Percentiles rank a stretch among this genome's conserved stretches.
Conservation (phyloP, 2,888 invertebrate genomes). For the Spisula solida region DNA sequence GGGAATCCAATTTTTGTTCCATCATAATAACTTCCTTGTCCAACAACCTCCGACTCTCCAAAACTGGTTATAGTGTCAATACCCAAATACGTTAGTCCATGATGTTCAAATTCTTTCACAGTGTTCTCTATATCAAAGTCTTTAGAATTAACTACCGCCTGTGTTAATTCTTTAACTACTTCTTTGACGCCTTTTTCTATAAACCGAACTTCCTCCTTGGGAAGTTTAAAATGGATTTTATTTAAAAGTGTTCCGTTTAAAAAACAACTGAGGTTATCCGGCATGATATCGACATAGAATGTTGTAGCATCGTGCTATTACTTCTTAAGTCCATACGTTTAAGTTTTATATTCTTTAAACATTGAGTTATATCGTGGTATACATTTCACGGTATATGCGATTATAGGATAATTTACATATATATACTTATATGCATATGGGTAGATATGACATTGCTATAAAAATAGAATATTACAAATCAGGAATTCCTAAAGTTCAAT, state of each 20-base stretch:
- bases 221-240: not conserved
- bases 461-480: no score
- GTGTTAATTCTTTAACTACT: not conserved
- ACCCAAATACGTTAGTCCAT: not conserved
- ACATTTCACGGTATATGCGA: no score
- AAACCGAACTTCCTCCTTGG: not conserved
- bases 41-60: not conserved
- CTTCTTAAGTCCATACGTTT: no score
- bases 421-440: no score
- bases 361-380: no score
- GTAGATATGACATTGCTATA: no score
- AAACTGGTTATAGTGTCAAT: not conserved
- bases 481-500: no score
- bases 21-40: not conserved
- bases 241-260: not conserved
- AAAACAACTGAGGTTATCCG: not conserved
- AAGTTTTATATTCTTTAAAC: no score
- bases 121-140: not conserved
- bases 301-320: no score
- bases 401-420: no score
- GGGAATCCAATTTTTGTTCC: not conserved
- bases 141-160: not conserved
- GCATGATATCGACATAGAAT: not conserved
- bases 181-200: not conserved
- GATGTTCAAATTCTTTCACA: not conserved